A percentile compares a stretch with the other conserved stretches of the same genome.
These are phyloP conservation scores for Acholoe squamosa DNA, from an alignment of 2,888 invertebrate species.

Conservation along the genomic window DNA sequence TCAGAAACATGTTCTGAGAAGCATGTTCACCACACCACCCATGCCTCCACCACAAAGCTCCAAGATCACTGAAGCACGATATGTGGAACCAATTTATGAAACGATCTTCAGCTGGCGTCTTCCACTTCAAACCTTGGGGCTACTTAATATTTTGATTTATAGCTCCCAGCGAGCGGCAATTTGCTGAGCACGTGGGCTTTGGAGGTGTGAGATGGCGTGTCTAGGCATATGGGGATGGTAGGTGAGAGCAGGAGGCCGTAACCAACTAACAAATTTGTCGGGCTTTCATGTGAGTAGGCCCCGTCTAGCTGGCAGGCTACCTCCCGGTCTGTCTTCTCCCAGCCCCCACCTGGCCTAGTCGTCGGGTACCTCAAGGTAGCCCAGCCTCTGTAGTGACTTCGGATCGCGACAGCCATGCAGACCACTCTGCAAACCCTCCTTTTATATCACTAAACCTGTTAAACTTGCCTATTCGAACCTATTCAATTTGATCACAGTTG, in stretches of 20 bases:
- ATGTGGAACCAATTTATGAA: constrained; percentile 61
- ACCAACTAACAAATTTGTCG: constrained; percentile 59
- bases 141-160: constrained; percentile 62
- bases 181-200: constrained; percentile 11
- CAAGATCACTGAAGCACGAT: constrained; percentile 38
- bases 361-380: background rate
- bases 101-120: constrained; percentile 57
- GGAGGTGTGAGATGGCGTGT: background rate
- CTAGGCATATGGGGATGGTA: background rate
- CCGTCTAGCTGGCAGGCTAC: background rate
- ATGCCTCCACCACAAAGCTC: background rate
- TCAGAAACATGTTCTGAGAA: too few relatives aligned
- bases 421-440: too few relatives aligned
- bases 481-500: too few relatives aligned
- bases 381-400: too few relatives aligned
- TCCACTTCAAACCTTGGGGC: constrained; percentile 18
- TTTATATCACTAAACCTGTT: too few relatives aligned
- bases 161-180: background rate
- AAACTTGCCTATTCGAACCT: too few relatives aligned
- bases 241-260: constrained; percentile 14
- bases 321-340: background rate
- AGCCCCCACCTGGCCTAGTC: background rate
- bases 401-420: too few relatives aligned
- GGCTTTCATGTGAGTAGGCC: background rate
- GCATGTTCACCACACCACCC: background rate